Conservation (phyloP, 2,888 invertebrate species). For the Drosophila ustulata region DNA sequence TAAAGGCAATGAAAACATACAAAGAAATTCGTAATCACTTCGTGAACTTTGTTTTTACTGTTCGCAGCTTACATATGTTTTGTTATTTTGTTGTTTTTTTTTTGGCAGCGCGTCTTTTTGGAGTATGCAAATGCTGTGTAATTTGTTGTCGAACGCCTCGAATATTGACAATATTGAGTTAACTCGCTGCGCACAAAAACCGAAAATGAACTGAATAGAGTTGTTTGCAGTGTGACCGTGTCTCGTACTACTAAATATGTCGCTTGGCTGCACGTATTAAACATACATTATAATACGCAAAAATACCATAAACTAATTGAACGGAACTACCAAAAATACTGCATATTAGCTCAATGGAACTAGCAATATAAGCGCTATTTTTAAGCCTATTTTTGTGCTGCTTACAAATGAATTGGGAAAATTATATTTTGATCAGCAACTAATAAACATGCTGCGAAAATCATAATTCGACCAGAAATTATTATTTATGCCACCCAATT, state of each 20-base stretch:
- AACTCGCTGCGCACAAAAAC: conserved; percentile 58
- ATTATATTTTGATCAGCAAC: no score
- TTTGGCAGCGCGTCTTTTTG: conserved; percentile 45
- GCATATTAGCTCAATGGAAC: no score
- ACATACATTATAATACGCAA: not conserved
- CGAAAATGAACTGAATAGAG: conserved; percentile 55
- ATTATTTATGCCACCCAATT: no score
- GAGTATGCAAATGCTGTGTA: conserved; percentile 36
- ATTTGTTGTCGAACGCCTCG: conserved; percentile 44
- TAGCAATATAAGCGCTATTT: no score
- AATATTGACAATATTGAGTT: conserved; percentile 23
- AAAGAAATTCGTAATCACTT: conserved; percentile 69
- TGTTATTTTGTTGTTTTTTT: conserved; percentile 34
- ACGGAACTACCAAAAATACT: not conserved
- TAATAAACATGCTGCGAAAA: no score
- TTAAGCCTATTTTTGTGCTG: no score
- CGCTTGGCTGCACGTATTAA: not conserved
- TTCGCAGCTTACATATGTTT: conserved; percentile 30
- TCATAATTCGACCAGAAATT: no score
- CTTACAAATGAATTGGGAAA: no score
- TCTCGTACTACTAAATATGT: not conserved
- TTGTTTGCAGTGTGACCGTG: not conserved
- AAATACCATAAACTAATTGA: not conserved
- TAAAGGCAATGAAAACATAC: conserved; percentile 45
- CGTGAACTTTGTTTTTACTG: conserved; percentile 30